Conservation (phyloP, 1,140 invertebrate species). For the Frieseomelitta varia region DNA sequence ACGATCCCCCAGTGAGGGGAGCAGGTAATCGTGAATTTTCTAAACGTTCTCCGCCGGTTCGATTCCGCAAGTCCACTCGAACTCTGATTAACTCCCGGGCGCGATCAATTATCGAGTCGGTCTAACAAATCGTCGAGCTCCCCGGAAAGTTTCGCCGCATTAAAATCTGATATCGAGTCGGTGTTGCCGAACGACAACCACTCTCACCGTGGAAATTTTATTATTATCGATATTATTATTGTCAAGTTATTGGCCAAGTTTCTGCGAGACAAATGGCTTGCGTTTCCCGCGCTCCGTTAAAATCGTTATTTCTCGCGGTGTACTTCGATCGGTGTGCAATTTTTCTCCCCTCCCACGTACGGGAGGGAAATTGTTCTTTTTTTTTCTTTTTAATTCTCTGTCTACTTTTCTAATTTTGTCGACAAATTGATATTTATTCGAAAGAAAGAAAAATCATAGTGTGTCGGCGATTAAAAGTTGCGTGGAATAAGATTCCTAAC, state of each 20-base stretch:
- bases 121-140: slow-evolving; percentile 25
- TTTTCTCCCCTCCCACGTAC: too few relatives aligned
- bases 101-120: slow-evolving; percentile 18
- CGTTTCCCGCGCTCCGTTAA: background rate
- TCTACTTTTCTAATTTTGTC: too few relatives aligned
- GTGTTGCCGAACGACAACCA: background rate
- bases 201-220: background rate
- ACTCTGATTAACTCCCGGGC: slow-evolving; percentile 30
- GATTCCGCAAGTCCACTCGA: background rate
- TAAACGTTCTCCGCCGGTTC: background rate
- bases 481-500: too few relatives aligned
- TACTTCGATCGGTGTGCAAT: background rate
- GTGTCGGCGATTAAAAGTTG: too few relatives aligned
- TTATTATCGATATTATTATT: background rate
- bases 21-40: background rate
- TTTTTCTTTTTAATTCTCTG: too few relatives aligned
- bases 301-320: background rate
- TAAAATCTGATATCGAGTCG: slow-evolving; percentile 27
- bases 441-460: too few relatives aligned
- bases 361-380: too few relatives aligned
- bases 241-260: background rate
- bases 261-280: background rate
- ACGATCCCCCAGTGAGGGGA: too few relatives aligned
- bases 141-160: slow-evolving; percentile 4
- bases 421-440: too few relatives aligned